Percentiles rank a stretch among this genome's conserved stretches.
Conservation (phyloP, 2,113 vertebrate species). For the Hippocampus comes region DNA sequence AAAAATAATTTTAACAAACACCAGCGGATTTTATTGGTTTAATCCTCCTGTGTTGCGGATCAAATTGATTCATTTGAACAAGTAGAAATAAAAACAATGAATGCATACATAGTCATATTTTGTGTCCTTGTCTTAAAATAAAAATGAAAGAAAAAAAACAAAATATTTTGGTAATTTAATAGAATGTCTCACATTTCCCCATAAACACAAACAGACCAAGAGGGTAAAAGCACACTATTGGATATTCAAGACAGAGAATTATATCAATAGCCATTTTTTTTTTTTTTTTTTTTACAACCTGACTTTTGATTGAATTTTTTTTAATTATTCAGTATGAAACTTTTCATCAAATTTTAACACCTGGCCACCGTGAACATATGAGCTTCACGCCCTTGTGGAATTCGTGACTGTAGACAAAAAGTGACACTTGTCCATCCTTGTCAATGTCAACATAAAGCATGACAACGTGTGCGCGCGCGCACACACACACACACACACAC, state of each 20-base stretch:
- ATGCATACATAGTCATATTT: neutral
- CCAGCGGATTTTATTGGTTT: no score
- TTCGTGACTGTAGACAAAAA: slow-evolving; percentile 31
- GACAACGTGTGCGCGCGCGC: slow-evolving; percentile 5
- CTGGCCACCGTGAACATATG: slow-evolving; percentile 10
- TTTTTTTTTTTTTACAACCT: neutral
- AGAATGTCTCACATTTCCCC: neutral
- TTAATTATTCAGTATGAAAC: neutral
- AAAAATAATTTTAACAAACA: no score
- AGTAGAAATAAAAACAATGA: no score
- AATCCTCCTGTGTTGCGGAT: no score
- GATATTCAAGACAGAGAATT: neutral
- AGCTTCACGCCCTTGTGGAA: slow-evolving; percentile 6
- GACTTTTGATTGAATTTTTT: neutral
- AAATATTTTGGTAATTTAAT: neutral
- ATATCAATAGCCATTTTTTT: neutral
- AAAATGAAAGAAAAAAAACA: neutral
- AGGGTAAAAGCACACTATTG: neutral
- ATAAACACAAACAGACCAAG: neutral
- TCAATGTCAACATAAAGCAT: slow-evolving; percentile 39
- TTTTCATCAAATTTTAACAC: slow-evolving; percentile 19
- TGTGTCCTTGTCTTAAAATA: neutral
- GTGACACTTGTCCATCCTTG: slow-evolving; percentile 48
- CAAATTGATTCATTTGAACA: no score
- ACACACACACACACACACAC: neutral